A percentile compares a stretch with the other conserved stretches of the same genome.
Conservation (phyloP, 2,888 invertebrate species). For the Emmelina monodactyla region DNA sequence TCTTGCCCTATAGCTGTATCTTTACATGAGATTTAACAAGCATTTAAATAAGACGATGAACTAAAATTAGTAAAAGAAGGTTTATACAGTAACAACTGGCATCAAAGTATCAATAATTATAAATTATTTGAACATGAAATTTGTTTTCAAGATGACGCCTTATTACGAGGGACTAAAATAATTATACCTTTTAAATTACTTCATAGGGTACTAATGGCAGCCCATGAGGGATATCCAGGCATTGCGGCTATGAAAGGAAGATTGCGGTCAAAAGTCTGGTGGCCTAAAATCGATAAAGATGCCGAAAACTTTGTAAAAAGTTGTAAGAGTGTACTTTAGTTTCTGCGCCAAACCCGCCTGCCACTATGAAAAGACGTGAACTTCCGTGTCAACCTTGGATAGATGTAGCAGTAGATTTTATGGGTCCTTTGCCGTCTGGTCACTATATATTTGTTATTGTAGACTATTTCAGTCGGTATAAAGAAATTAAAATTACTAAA, state of each 20-base stretch:
- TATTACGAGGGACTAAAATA: conserved; percentile 8
- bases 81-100: background rate
- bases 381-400: conserved; percentile 6
- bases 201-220: conserved; percentile 12
- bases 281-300: conserved; percentile 10
- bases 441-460: conserved; percentile 7
- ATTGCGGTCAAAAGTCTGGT: conserved; percentile 12
- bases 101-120: conserved; percentile 2
- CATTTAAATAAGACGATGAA: conserved; percentile 3
- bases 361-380: conserved; percentile 4
- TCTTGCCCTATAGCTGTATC: too few relatives aligned
- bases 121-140: conserved; percentile 9
- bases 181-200: conserved; percentile 6
- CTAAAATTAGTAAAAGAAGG: conserved; percentile 2
- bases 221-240: conserved; percentile 11
- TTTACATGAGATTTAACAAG: background rate
- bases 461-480: conserved; percentile 10
- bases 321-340: conserved; percentile 14
- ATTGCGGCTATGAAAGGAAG: conserved; percentile 10
- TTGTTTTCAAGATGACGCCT: conserved; percentile 5
- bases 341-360: conserved; percentile 3
- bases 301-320: conserved; percentile 7
- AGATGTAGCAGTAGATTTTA: conserved; percentile 5
- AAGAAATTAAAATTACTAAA: conserved; percentile 6
- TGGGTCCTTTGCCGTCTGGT: conserved; percentile 5